These are phyloP conservation scores for Romanogobio albipinnatus DNA, from an alignment of 2,113 vertebrate genomes.

Conservation along the genomic window DNA sequence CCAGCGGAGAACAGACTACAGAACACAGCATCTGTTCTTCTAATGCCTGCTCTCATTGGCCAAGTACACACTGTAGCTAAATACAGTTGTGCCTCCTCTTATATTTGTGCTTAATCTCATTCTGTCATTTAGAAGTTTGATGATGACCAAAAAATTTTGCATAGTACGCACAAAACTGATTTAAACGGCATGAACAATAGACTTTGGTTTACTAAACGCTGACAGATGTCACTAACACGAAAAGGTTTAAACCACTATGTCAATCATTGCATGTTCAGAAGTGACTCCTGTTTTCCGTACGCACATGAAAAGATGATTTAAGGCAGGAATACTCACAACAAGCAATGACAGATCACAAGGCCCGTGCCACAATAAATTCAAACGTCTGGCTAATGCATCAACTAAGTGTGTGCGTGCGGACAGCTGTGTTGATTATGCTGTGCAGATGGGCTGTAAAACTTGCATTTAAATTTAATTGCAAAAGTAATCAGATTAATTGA, in stretches of 20 bases:
- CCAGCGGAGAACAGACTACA: slow-evolving; percentile 18
- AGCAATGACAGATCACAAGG: background rate
- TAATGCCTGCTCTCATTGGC: slow-evolving; percentile 7
- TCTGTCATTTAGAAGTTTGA: background rate
- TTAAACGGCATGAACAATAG: background rate
- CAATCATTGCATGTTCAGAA: background rate
- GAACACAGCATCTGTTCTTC: slow-evolving; percentile 37
- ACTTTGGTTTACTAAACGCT: background rate
- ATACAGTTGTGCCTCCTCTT: background rate
- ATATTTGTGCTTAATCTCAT: background rate
- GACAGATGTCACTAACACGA: background rate
- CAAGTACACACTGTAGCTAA: slow-evolving; percentile 23
- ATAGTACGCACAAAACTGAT: background rate
- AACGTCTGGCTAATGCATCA: background rate
- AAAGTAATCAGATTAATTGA: slow-evolving; percentile 22
- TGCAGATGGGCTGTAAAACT: slow-evolving; percentile 30
- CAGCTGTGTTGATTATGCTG: background rate
- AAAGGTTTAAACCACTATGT: background rate
- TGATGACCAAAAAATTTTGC: background rate
- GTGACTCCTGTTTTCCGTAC: background rate
- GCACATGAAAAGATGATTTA: background rate
- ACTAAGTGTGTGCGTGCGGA: background rate
- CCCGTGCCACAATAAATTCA: background rate
- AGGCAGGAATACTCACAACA: background rate
- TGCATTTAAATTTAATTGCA: slow-evolving; percentile 18